Evolutionary conservation across 2,888 invertebrate species (phyloP).

Genomic region (Tolmerus cingulatus): DNA sequence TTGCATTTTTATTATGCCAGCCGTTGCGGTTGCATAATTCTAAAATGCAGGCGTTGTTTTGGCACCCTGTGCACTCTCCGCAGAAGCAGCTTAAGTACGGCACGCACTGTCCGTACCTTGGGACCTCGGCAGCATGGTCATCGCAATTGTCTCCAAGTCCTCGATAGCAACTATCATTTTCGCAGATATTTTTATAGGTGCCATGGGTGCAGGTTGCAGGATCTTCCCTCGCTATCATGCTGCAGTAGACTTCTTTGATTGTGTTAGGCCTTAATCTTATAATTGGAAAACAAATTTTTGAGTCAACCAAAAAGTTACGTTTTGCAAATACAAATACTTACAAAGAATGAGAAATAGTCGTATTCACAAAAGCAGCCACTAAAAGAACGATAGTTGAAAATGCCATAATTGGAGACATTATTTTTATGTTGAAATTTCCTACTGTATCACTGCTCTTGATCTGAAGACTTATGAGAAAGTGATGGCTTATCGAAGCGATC

Average conservation of each 20-base stretch:
- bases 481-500: not conserved
- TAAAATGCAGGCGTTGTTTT: not conserved
- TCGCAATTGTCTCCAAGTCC: slow-evolving; percentile 18
- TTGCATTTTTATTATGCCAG: not conserved
- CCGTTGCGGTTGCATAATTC: slow-evolving; percentile 4
- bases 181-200: slow-evolving; percentile 5
- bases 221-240: not conserved
- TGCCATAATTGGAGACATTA: not conserved
- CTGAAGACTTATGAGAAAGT: not conserved
- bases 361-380: not conserved
- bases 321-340: not conserved
- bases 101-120: not conserved
- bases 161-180: not conserved
- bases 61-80: slow-evolving; percentile 27
- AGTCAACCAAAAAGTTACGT: not conserved
- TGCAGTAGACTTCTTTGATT: not conserved
- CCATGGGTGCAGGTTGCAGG: not conserved
- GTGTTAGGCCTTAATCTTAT: not conserved
- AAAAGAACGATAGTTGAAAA: not conserved
- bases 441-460: not conserved
- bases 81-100: slow-evolving; percentile 16
- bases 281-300: not conserved
- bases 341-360: not conserved
- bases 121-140: not conserved
- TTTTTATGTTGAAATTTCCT: not conserved